Percentiles rank a stretch among this genome's conserved stretches.
These are phyloP conservation scores for Coelinius sp. DNA, from an alignment of 2,888 invertebrate genomes.

Conservation along the genomic window DNA sequence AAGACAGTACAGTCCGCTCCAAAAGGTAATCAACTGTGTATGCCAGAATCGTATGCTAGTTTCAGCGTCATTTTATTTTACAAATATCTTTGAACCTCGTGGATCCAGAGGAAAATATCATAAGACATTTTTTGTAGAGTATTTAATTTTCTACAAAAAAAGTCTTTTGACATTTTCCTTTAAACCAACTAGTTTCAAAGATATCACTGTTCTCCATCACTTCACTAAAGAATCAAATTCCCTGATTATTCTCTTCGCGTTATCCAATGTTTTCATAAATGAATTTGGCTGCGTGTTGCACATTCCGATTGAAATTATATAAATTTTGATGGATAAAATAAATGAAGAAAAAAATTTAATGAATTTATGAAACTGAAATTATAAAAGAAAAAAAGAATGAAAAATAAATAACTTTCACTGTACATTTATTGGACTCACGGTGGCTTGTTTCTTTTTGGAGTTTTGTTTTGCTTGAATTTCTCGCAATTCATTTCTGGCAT, in stretches of 20 bases:
- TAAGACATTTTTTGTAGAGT: no score
- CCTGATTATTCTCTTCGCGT: background rate
- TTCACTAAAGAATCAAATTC: background rate
- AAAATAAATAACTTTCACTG: conserved; percentile 56
- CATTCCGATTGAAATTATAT: background rate
- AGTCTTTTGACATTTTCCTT: no score
- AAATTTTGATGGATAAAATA: conserved; percentile 16
- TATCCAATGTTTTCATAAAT: background rate
- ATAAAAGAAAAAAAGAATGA: conserved; percentile 52
- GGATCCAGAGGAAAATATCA: no score
- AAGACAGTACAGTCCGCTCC: no score
- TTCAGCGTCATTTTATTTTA: no score
- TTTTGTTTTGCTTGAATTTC: conserved; percentile 74
- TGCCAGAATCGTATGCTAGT: no score
- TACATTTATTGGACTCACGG: conserved; percentile 71
- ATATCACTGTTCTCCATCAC: background rate
- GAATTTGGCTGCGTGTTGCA: conserved; percentile 31
- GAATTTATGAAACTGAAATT: conserved; percentile 32
- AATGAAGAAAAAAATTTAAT: conserved; percentile 34
- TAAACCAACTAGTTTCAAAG: no score
- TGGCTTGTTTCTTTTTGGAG: conserved; percentile 74
- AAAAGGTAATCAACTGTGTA: no score
- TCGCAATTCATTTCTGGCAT: conserved; percentile 80
- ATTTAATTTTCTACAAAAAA: no score
- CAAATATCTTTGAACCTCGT: no score